These are phyloP conservation scores for Carterocephalus palaemon DNA, from an alignment of 2,888 invertebrate species.

Conservation along the genomic window DNA sequence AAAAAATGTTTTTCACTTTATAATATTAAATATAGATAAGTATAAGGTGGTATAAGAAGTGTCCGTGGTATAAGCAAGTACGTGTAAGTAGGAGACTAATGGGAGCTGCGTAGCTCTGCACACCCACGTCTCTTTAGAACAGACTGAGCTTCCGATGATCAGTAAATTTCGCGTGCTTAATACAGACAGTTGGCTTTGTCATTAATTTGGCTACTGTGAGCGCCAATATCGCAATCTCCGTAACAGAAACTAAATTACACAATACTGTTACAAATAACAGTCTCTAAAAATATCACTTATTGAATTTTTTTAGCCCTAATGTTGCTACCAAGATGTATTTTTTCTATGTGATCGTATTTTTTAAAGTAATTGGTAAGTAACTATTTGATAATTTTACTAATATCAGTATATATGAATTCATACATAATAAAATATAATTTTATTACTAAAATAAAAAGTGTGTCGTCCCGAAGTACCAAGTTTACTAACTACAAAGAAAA, in stretches of 20 bases:
- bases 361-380: conserved; percentile 48
- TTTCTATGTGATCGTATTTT: conserved; percentile 41
- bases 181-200: conserved; percentile 49
- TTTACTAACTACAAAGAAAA: no score
- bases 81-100: neutral
- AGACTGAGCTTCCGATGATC: conserved; percentile 35
- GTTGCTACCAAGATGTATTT: conserved; percentile 49
- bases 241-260: conserved; percentile 10
- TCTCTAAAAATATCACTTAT: conserved; percentile 6
- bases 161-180: conserved; percentile 64
- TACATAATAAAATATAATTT: no score
- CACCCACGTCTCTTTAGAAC: conserved; percentile 8
- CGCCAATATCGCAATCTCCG: conserved; percentile 26
- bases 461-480: no score
- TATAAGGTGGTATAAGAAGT: no score
- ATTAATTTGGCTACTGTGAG: conserved; percentile 26
- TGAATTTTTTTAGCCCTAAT: conserved; percentile 37
- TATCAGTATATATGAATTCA: no score
- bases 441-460: no score
- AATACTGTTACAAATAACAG: conserved; percentile 10
- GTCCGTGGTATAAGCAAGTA: conserved; percentile 7
- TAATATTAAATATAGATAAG: no score
- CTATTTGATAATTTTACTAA: conserved; percentile 7
- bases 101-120: conserved; percentile 7
- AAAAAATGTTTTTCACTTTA: no score